These are phyloP conservation scores for Drosophila suboccidentalis DNA, from an alignment of 2,888 invertebrate species.

Conservation along the genomic window DNA sequence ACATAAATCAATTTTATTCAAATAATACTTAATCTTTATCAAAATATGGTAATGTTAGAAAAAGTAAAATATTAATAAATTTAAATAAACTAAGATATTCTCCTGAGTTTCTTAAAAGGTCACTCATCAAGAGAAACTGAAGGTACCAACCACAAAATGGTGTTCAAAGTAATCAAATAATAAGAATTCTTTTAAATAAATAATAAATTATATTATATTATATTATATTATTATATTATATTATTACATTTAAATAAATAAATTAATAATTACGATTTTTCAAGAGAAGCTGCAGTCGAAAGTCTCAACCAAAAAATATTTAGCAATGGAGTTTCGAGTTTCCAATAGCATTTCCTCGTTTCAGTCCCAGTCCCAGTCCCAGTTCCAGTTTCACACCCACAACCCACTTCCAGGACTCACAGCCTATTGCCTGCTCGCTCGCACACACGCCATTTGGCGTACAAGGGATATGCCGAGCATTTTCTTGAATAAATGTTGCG, in stretches of 20 bases:
- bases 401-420: conserved; percentile 18
- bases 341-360: conserved; percentile 9
- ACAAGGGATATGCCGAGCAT: conserved; percentile 69
- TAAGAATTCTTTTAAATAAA: background rate
- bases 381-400: conserved; percentile 3
- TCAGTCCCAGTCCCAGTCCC: conserved; percentile 14
- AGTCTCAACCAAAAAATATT: background rate
- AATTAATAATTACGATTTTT: background rate
- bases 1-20: background rate
- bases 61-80: background rate
- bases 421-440: conserved; percentile 48
- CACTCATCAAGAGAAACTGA: background rate
- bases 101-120: background rate
- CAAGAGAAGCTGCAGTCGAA: background rate
- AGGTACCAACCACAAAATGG: background rate
- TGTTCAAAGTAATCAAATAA: background rate
- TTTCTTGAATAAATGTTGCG: conserved; percentile 85
- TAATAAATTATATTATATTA: too few relatives aligned
- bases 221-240: too few relatives aligned
- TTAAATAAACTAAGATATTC: too few relatives aligned
- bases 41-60: background rate
- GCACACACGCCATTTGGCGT: conserved; percentile 41
- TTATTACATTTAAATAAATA: background rate
- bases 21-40: too few relatives aligned
- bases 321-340: conserved; percentile 11